Evolutionary conservation across 2,113 vertebrate species (phyloP), one percentile per base, ranked within the genome.

Genomic region (Ifrita kowaldi): DNA sequence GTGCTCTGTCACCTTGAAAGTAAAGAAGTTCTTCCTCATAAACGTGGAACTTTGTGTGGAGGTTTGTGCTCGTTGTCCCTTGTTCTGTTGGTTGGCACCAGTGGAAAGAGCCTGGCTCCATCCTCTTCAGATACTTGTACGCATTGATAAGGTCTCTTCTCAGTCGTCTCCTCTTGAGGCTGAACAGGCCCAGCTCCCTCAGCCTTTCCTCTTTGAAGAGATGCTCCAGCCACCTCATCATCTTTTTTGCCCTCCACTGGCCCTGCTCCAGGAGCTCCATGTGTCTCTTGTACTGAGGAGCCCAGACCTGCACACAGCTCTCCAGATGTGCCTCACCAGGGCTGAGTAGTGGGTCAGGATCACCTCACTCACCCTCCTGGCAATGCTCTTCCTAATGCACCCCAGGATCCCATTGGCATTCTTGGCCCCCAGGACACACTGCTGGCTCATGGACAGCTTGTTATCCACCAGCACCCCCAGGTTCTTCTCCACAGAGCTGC

Each of bases 311-410:
- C 21, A 13, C 28, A 23, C 41, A 65, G 30, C 50, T 41, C 30
- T 75, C 30, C 60, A 41, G 23, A 24, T 28, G 15, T 28, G n/a
- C n/a, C 8, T 13, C 28, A 8, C 23, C 11, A 33, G 28, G 18
- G 12, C n/a, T 28, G 3, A 64, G 23, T 1, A n/a, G 23, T 47
- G 50, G 28, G 4, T 0, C 41, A 64, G 41, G 13, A n/a, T 64
- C 41, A 28, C 5, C 28, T 28, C 19, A 4, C 28, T 47, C 0
- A 1, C 9, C 15, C 41, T 41, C 5, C n/a, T 6, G 35, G 23
- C 53, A 47, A 4, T 47, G n/a, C 7, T 55, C 28, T 56, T n/a
- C 59, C 49, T 56, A n/a, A 18, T 15, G 16, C 2, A 35, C 7
- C 9, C 9, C 49, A 47, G n/a, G 49, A 55, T 39, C 18, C 41